Percentiles rank a stretch among this genome's conserved stretches.
These are phyloP conservation scores for Chlorops oryzae DNA, from an alignment of 1,140 invertebrate genomes.

Conservation along the genomic window DNA sequence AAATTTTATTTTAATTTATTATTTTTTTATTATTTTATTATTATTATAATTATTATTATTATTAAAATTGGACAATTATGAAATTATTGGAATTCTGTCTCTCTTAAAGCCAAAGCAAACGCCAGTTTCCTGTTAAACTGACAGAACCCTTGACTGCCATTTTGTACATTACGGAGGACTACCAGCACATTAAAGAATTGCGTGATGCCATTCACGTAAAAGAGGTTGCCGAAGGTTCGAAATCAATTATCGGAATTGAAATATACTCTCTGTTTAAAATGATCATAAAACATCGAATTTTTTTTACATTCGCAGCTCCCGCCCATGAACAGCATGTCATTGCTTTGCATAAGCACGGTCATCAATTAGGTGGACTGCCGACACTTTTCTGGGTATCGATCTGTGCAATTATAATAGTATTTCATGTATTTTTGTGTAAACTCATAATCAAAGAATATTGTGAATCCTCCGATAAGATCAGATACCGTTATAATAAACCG, in stretches of 20 bases:
- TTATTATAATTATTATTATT: too few species aligned
- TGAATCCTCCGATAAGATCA: slow-evolving; percentile 60
- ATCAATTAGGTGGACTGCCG: slow-evolving; percentile 82
- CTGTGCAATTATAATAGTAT: slow-evolving; percentile 81
- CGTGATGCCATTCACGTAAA: slow-evolving; percentile 87
- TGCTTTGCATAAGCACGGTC: slow-evolving; percentile 85
- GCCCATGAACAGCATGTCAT: slow-evolving; percentile 90
- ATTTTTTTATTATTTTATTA: too few species aligned
- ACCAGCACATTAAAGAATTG: slow-evolving; percentile 84
- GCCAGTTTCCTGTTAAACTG: slow-evolving; percentile 83
- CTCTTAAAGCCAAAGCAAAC: slow-evolving; percentile 42
- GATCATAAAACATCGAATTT: too few species aligned
- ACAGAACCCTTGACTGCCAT: slow-evolving; percentile 88
- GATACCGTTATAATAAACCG: slow-evolving; percentile 60
- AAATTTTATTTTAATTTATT: too few species aligned
- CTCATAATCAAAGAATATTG: slow-evolving; percentile 89
- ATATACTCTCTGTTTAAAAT: slow-evolving; percentile 5
- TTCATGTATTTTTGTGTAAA: slow-evolving; percentile 91
- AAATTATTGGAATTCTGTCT: too few species aligned
- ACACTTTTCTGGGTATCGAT: slow-evolving; percentile 91
- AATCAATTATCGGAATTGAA: background rate
- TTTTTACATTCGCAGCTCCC: slow-evolving; percentile 62
- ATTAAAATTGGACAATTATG: too few species aligned
- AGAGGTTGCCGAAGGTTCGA: slow-evolving; percentile 71
- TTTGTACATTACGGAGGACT: slow-evolving; percentile 86